A percentile compares a stretch with the other conserved stretches of the same genome.
phyloP scores from a whole-genome alignment of 2,888 invertebrate species.

The Mechanitis messenoides region DNA sequence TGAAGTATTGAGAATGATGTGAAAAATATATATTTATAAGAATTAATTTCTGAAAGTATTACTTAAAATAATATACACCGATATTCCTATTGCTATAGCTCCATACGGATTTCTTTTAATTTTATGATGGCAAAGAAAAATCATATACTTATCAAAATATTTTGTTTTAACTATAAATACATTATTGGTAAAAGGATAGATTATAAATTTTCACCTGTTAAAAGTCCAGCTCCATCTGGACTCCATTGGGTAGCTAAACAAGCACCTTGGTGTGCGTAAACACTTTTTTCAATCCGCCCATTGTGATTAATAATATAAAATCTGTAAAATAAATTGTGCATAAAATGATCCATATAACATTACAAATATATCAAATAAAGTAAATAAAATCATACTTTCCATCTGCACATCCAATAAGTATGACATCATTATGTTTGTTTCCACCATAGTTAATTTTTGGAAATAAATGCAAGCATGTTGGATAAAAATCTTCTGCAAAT shows the following conservation, averaged over 20 bases:
- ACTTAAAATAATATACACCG: too few species aligned
- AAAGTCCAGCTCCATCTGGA: slow-evolving; percentile 94
- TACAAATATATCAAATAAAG: not conserved
- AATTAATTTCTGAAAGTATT: too few species aligned
- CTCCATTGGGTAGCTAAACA: slow-evolving; percentile 94
- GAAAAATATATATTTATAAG: too few species aligned
- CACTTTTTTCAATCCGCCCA: slow-evolving; percentile 93
- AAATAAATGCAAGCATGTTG: slow-evolving; percentile 93
- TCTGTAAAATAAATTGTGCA: slow-evolving; percentile 51
- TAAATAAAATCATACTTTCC: slow-evolving; percentile 76
- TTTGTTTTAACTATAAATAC: too few species aligned
- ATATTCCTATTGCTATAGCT: too few species aligned
- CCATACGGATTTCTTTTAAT: too few species aligned
- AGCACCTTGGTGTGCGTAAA: slow-evolving; percentile 95
- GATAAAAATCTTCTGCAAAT: slow-evolving; percentile 88
- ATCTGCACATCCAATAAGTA: slow-evolving; percentile 91
- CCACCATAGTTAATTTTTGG: slow-evolving; percentile 79
- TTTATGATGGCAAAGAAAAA: too few species aligned
- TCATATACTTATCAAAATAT: too few species aligned
- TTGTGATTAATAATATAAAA: slow-evolving; percentile 92
- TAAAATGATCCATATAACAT: not conserved
- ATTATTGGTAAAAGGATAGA: not conserved
- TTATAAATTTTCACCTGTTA: slow-evolving; percentile 80
- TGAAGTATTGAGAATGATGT: too few species aligned
- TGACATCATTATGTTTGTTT: slow-evolving; percentile 83